Base-by-base conservation (phyloP, 2,113 vertebrate species). In the Pao palembangensis region DNA sequence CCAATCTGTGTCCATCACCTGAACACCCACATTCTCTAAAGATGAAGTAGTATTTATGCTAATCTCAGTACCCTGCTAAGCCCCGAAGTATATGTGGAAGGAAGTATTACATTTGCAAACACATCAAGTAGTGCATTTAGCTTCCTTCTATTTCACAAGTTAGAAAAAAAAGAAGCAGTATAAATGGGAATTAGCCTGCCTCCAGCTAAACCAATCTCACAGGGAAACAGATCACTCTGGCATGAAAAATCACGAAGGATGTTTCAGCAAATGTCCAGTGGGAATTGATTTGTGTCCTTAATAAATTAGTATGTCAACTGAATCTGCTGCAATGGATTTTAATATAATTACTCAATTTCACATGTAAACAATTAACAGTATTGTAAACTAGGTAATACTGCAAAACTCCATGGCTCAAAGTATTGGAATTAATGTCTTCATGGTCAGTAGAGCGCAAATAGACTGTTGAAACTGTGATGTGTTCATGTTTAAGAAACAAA, bases 51-150 rank as follows among this genome's bases (percentile, higher is more conserved):
- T 83, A 71, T 83, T 84, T 80, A 87, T 78, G 71, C 69, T 73
- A 64, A 49, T 71, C 74, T 60, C 73, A 78, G 46, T 78, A 81
- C 73, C 75, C 79, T 46, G 70, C 75, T 63, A 69, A 69, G 67
- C 70, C 70, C 78, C 52, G 69, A 58, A 73, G 67, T 60, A 76
- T 86, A 73, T 78, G 83, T 74, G 78, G 48, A 21, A 85, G 87
- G 85, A 90, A 89, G 87, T 82, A 88, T 87, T 88, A 86, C 74
- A 83, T 87, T 87, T 80, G 78, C 50, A 21, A 84, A 88, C 80
- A 85, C 88, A 88, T 87, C 87, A 86, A 90, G 85, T 76, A 84
- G 75, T 12, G 81, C 80, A 83, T 85, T 76, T 81, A 83, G 75
- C 85, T 89, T 90, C 87, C 85, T 88, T 82, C 87, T 86, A 83